Evolutionary conservation across 2,113 vertebrate genomes (phyloP).

Genomic region (Hemiprocne comata): DNA sequence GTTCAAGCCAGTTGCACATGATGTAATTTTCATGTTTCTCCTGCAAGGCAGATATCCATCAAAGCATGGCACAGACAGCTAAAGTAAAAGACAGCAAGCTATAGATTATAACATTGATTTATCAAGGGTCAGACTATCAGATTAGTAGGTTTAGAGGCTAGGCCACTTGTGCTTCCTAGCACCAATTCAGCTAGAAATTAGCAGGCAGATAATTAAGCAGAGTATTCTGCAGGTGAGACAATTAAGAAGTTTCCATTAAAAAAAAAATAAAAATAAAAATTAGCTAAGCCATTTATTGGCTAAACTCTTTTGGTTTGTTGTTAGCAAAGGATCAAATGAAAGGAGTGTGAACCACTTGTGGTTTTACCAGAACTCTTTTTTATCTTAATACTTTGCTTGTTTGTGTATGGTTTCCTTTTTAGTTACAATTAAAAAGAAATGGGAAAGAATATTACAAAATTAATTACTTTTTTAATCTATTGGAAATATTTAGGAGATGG

Average conservation of each 20-base stretch:
- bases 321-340: background rate
- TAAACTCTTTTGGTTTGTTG: background rate
- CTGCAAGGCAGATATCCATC: slow-evolving; percentile 72
- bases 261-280: background rate
- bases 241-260: background rate
- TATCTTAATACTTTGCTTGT: background rate
- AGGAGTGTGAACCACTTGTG: background rate
- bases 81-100: slow-evolving; percentile 52
- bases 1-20: slow-evolving; percentile 65
- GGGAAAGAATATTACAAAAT: background rate
- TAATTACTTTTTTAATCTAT: background rate
- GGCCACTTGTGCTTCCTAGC: background rate
- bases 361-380: background rate
- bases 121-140: slow-evolving; percentile 53
- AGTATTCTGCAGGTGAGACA: slow-evolving; percentile 17
- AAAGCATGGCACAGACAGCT: slow-evolving; percentile 47
- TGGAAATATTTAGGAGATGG: background rate
- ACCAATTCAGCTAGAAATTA: background rate
- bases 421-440: background rate
- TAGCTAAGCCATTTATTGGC: background rate
- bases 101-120: slow-evolving; percentile 69
- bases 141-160: slow-evolving; percentile 57
- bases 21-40: slow-evolving; percentile 68
- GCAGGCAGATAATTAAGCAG: background rate
- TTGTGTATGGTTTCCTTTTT: background rate